Evolutionary conservation across 2,888 invertebrate genomes (phyloP).

Genomic region (Augiades crinisus): DNA sequence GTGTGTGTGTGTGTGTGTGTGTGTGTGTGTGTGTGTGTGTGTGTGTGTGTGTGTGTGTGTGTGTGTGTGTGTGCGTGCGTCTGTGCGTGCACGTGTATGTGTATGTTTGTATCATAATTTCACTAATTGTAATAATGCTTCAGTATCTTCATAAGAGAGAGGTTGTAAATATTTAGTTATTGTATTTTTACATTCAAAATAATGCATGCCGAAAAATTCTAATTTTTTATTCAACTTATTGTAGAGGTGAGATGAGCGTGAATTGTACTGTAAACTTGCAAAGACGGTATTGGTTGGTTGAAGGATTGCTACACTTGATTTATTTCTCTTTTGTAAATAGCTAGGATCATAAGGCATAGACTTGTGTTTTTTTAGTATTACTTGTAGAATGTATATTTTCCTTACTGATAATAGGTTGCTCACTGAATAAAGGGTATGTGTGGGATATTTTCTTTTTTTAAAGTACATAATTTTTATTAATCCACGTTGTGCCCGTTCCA

Average conservation of each 20-base stretch:
- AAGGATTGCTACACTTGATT: neutral
- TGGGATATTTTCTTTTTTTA: conserved; percentile 2
- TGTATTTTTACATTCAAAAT: neutral
- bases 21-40: too few species aligned
- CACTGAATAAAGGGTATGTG: neutral
- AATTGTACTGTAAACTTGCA: neutral
- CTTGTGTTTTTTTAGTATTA: neutral
- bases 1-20: too few species aligned
- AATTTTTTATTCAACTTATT: neutral
- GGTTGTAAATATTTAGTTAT: neutral
- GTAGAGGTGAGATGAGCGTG: neutral
- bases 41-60: too few species aligned
- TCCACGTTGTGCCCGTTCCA: neutral
- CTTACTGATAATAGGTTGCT: neutral
- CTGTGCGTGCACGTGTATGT: too few species aligned
- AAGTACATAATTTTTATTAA: conserved; percentile 1
- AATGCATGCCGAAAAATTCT: neutral
- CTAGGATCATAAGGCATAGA: too few species aligned
- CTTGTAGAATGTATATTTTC: neutral
- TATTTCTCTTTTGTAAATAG: neutral
- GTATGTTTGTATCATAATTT: too few species aligned
- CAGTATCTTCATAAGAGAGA: neutral
- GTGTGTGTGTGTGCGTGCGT: too few species aligned
- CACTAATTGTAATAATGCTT: neutral
- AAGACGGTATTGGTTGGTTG: neutral